Evolutionary conservation across 2,888 invertebrate genomes (phyloP), one percentile per base, ranked within the genome.

Genomic region (Muschampia plurimacula): DNA sequence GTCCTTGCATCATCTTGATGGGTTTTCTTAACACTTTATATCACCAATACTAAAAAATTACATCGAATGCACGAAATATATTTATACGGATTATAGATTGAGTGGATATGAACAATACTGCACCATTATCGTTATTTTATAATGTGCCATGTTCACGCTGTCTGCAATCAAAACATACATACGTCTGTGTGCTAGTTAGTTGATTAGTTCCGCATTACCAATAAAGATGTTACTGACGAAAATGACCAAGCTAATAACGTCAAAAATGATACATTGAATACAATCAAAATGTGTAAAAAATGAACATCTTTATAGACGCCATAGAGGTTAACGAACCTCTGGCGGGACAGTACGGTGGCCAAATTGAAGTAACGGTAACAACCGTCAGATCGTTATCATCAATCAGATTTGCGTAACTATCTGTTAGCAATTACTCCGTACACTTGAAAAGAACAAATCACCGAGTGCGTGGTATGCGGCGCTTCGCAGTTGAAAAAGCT

Each of bases 341-440:
- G 77, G 81, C 83, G 82, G 84, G 83, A 86, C 87, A 87, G 81
- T 83, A 86, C 91, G 84, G 91, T 92, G 92, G 91, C 89, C 89
- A 92, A 92, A 92, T 90, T 87, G 88, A 90, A 87, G 84, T 92
- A 93, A 94, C 93, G 93, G 93, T 88, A 88, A 84, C 78, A 74
- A 81, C 78, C 77, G 81, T 79, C 82, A 82, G 88, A 90, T 92
- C 85, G 89, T 93, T 90, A 93, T 92, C 94, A 90, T 93, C 90
- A 88, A 93, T 93, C 92, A 92, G 91, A 89, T 92, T 92, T 92
- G 91, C 92, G 90, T 92, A 93, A 93, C 91, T 86, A 91, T 91
- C 86, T 89, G 87, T 88, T 90, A 89, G 86, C 90, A 91, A 91
- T 92, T 91, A 90, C 87, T 84, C 79, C 80, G 81, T 83, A 85